Evolutionary conservation across 2,888 invertebrate species (phyloP).

Genomic region (Sminthurinus aureus): DNA sequence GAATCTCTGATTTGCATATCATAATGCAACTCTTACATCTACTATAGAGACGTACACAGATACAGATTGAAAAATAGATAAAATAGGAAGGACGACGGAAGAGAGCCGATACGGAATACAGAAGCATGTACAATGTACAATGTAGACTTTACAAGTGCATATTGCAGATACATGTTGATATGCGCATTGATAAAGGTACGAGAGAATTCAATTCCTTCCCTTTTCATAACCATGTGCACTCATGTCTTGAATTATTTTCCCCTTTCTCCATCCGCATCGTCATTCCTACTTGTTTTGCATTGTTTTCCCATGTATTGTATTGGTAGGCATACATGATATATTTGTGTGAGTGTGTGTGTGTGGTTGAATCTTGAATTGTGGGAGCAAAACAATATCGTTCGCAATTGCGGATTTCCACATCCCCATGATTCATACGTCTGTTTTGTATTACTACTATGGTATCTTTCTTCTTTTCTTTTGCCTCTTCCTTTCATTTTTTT

Average conservation of each 20-base stretch:
- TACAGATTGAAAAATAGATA: slow-evolving; percentile 18
- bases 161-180: no score
- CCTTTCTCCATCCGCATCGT: slow-evolving; percentile 20
- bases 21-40: slow-evolving; percentile 22
- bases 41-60: neutral
- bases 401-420: slow-evolving; percentile 7
- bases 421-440: neutral
- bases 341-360: no score
- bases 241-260: slow-evolving; percentile 32
- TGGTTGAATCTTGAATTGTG: slow-evolving; percentile 19
- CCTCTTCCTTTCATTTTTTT: neutral
- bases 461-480: neutral
- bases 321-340: no score
- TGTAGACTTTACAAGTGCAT: no score
- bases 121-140: neutral
- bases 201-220: slow-evolving; percentile 42
- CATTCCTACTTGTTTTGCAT: neutral
- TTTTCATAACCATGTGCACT: slow-evolving; percentile 24
- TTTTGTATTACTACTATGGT: neutral
- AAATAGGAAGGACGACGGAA: neutral
- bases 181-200: neutral
- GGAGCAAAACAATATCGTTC: slow-evolving; percentile 23
- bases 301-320: no score
- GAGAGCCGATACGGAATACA: neutral
- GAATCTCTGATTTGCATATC: slow-evolving; percentile 35